Evolutionary conservation across 2,113 vertebrate species (phyloP).

Genomic region (Siphamia tubifer): DNA sequence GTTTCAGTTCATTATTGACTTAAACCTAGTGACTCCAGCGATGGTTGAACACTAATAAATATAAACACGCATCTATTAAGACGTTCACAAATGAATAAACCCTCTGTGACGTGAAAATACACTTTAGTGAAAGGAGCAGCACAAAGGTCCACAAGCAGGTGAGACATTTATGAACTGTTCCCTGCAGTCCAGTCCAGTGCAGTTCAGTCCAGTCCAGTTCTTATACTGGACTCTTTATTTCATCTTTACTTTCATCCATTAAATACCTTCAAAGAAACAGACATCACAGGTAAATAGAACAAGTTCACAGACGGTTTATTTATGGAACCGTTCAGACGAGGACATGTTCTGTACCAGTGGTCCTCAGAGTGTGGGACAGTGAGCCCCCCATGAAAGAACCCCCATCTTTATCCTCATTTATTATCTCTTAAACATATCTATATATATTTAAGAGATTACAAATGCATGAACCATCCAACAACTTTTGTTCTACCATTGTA

Average conservation of each 20-base stretch:
- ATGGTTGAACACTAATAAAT: neutral
- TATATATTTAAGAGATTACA: too few species aligned
- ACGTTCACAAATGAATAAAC: slow-evolving; percentile 5
- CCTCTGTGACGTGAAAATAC: slow-evolving; percentile 11
- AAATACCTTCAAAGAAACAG: slow-evolving; percentile 2
- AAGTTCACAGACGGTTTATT: neutral
- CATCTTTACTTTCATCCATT: slow-evolving; percentile 38
- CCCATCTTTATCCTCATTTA: too few species aligned
- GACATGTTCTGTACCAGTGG: too few species aligned
- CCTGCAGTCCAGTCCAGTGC: slow-evolving; percentile 14
- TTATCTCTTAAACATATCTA: too few species aligned
- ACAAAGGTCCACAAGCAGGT: neutral
- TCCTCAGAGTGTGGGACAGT: too few species aligned
- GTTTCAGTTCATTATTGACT: neutral
- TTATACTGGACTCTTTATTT: too few species aligned
- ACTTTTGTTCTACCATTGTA: too few species aligned
- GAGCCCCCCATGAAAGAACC: too few species aligned
- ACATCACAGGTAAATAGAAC: slow-evolving; percentile 11
- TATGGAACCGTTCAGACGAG: too few species aligned
- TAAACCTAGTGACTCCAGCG: neutral
- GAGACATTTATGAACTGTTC: too few species aligned
- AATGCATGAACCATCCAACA: too few species aligned
- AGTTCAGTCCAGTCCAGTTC: neutral
- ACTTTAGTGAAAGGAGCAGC: neutral
- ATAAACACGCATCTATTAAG: neutral